phyloP scores from a whole-genome alignment of 2,113 vertebrate genomes.

The Columba livia region DNA sequence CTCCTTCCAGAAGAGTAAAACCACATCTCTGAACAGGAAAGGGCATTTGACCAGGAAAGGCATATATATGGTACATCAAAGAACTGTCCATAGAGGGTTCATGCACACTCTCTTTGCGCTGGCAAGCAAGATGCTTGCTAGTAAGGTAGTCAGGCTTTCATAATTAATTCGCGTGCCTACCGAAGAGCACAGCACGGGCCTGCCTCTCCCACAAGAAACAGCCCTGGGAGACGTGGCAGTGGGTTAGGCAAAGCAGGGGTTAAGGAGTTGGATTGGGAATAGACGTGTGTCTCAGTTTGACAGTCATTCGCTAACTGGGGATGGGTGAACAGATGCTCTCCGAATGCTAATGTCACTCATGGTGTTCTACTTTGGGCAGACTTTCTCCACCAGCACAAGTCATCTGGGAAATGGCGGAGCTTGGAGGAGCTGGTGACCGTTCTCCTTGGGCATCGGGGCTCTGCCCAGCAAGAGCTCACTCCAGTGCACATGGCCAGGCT shows the following conservation, averaged over 20 bases:
- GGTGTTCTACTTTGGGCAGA: slow-evolving; percentile 65
- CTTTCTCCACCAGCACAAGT: slow-evolving; percentile 59
- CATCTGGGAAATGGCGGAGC: slow-evolving; percentile 20
- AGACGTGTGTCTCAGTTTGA: slow-evolving; percentile 62
- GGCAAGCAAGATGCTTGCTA: background rate
- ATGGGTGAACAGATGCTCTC: slow-evolving; percentile 70
- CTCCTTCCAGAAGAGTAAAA: background rate
- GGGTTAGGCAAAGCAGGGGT: slow-evolving; percentile 58
- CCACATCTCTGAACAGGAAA: background rate
- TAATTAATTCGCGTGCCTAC: background rate
- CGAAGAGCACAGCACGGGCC: background rate
- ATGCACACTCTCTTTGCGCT: background rate
- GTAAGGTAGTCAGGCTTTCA: background rate
- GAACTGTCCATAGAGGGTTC: background rate
- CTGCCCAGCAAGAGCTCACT: background rate
- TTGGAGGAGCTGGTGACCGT: background rate
- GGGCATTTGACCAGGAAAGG: background rate
- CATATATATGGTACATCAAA: background rate
- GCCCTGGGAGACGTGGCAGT: background rate
- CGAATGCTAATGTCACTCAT: slow-evolving; percentile 67
- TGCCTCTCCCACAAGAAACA: background rate
- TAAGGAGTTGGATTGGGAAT: slow-evolving; percentile 66
- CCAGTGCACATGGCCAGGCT: rapidly evolving
- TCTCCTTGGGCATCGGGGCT: background rate
- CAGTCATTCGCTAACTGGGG: slow-evolving; percentile 61